Evolutionary conservation across 2,113 vertebrate genomes (phyloP), one percentile per base, ranked within the genome.

Genomic region (Rhinichthys klamathensis): DNA sequence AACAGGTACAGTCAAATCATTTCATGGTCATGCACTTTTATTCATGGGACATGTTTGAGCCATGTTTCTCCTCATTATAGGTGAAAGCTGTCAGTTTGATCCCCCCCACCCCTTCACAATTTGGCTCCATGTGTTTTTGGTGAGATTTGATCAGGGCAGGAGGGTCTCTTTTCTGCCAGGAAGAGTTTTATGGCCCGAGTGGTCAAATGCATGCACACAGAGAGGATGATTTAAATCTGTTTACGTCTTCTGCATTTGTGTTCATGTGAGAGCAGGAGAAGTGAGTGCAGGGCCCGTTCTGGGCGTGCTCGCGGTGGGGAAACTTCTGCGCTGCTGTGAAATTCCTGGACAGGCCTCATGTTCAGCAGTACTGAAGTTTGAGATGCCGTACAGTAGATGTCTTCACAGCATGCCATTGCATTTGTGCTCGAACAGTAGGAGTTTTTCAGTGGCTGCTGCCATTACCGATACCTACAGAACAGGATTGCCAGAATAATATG

Each of bases 1-100:
- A 97, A 87, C 96, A 97, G 97, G 95, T 96, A 94, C 88, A 35
- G 61, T 82, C 63, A 84, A 18, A 49, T 35, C 25, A 77, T 65
- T 27, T 46, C 13, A 49, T 46, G 32, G 6, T 16, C n/a, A 74
- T 21, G 49, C 15, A 56, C 49, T 76, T 51, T 51, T 23, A 21
- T 77, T 18, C 3, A 56, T 30, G 32, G 35, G 74, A 56, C 74
- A 56, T 63, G 32, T 70, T 38, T 51, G 46, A 75, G 44, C 13
- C 46, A 18, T 49, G 35, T 35, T 69, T 69, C 27, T 35, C 18
- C 44, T 82, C 21, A 2, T n/a, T 78, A 4, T 78, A 78, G 30
- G 30, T 38, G 75, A 56, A n/a, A 12, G 51, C 77, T 61, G 76
- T 61, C 77, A 23, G 51, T 58, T n/a, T 25, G 27, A 16, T 7